Evolutionary conservation across 2,113 vertebrate species (phyloP).

Genomic region (Passer domesticus): DNA sequence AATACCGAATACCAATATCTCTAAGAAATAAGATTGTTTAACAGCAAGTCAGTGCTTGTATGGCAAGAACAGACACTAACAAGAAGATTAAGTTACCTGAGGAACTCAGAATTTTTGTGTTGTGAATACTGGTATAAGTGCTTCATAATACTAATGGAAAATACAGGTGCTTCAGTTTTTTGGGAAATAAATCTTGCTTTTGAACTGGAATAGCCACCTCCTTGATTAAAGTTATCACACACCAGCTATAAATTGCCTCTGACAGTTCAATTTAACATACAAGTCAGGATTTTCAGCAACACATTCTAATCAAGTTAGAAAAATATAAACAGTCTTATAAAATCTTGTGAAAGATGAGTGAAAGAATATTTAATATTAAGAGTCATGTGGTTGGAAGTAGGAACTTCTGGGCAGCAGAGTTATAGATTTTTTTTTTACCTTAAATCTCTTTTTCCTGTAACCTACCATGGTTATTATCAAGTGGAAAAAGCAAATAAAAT

Average conservation of each 20-base stretch:
- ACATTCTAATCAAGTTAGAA: not conserved
- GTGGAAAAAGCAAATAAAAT: not conserved
- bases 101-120: not conserved
- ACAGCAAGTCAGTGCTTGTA: not conserved
- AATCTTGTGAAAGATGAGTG: not conserved
- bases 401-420: not conserved
- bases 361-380: not conserved
- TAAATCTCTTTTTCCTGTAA: not conserved
- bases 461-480: not conserved
- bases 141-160: not conserved
- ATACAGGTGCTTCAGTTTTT: not conserved
- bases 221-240: not conserved
- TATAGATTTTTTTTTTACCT: not conserved
- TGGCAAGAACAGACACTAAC: not conserved
- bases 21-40: not conserved
- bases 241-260: not conserved
- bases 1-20: not conserved
- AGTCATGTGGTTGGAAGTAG: not conserved
- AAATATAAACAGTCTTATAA: not conserved
- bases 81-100: not conserved
- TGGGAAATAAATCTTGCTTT: not conserved
- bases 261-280: not conserved
- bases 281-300: not conserved
- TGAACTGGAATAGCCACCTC: not conserved
- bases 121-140: not conserved